Evolutionary conservation across 2,888 invertebrate species (phyloP).

Genomic region (Acanthosepion pharaonis): DNA sequence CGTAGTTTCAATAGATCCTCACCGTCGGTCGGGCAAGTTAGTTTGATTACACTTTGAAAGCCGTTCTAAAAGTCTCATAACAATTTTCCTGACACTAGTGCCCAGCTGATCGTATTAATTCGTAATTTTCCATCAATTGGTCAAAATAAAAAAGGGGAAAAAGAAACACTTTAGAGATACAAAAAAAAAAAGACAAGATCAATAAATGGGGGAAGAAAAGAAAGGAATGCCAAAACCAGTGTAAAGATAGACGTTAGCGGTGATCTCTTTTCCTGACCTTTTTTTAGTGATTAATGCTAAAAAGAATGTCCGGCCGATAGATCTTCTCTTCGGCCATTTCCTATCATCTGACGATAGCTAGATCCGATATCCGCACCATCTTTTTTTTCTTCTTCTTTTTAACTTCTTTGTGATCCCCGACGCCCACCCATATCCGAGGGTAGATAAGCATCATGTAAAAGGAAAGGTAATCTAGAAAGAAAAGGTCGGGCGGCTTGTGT

Average conservation of each 20-base stretch:
- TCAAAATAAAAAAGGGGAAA: background rate
- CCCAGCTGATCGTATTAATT: conserved; percentile 21
- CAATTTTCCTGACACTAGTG: background rate
- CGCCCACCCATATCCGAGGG: too few relatives aligned
- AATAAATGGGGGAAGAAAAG: background rate
- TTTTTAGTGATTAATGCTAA: background rate
- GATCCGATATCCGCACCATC: background rate
- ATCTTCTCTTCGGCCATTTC: background rate
- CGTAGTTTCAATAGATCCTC: too few relatives aligned
- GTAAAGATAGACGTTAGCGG: background rate
- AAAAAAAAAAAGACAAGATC: background rate
- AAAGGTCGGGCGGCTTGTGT: too few relatives aligned
- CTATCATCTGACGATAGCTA: background rate
- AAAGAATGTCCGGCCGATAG: background rate
- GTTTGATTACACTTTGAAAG: background rate
- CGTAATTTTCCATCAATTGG: background rate
- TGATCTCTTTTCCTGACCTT: background rate
- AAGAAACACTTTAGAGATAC: background rate
- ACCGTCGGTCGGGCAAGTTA: too few relatives aligned
- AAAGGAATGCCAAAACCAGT: background rate
- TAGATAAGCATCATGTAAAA: too few relatives aligned
- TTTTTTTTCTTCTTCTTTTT: too few relatives aligned
- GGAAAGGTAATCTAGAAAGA: too few relatives aligned
- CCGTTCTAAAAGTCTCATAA: background rate
- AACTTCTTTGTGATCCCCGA: too few relatives aligned